Evolutionary conservation across 2,797 vertebrate species (phyloP).

Genomic region (Pyrocephalus nanus): DNA sequence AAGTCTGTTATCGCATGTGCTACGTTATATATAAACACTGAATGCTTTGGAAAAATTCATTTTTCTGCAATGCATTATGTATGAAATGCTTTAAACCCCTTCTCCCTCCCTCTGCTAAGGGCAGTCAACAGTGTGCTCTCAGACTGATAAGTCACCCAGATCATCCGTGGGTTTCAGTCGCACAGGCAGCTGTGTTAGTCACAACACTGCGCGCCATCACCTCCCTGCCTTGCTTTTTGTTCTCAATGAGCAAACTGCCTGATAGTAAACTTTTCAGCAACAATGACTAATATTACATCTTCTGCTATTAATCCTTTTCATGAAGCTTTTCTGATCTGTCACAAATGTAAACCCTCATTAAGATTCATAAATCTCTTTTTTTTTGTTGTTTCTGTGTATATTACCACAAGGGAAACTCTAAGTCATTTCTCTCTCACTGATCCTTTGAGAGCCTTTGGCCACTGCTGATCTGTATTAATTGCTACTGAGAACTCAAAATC

Average conservation of each 20-base stretch:
- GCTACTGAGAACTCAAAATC: conserved; percentile 48
- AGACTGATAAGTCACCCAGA: not conserved
- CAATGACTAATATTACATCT: not conserved
- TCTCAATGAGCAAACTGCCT: not conserved
- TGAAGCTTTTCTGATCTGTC: not conserved
- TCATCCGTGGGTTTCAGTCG: not conserved
- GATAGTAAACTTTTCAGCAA: not conserved
- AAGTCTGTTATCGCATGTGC: not conserved
- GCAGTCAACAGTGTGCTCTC: not conserved
- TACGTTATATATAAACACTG: not conserved
- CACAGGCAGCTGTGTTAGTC: not conserved
- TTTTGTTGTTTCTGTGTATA: not conserved
- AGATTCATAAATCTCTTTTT: not conserved
- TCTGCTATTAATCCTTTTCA: not conserved
- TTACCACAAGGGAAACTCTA: not conserved
- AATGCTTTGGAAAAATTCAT: not conserved
- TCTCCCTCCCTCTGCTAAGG: not conserved
- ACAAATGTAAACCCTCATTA: conserved; percentile 20
- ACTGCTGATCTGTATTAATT: conserved; percentile 50
- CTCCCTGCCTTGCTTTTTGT: not conserved
- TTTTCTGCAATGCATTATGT: conserved; percentile 18
- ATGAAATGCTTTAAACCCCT: not conserved
- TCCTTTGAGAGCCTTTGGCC: conserved; percentile 24
- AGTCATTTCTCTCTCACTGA: conserved; percentile 15
- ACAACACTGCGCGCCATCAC: not conserved